Percentiles rank a stretch among this genome's conserved stretches.
These are phyloP conservation scores for Mesorhabditis spiculigera DNA, from an alignment of 2,888 invertebrate genomes.

Conservation along the genomic window DNA sequence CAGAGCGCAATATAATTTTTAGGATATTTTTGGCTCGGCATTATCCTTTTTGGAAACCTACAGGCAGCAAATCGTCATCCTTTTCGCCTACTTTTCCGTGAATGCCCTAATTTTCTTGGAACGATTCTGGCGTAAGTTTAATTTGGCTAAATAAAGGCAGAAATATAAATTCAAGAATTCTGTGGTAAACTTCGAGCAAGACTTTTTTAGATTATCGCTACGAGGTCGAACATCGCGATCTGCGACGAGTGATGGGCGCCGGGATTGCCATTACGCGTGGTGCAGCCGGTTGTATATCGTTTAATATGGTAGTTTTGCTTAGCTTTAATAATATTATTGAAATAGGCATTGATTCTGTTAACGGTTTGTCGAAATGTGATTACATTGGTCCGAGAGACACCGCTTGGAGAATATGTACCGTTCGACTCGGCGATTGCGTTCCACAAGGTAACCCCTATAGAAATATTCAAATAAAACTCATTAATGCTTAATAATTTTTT, in stretches of 20 bases:
- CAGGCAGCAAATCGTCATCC: conserved; percentile 84
- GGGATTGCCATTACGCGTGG: conserved; percentile 88
- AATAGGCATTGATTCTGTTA: conserved; percentile 78
- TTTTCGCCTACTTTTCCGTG: conserved; percentile 89
- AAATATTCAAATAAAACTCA: not conserved
- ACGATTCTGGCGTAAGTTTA: conserved; percentile 79
- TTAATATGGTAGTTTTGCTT: not conserved
- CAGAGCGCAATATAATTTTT: not conserved
- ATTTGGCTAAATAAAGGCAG: not conserved
- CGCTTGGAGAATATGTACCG: conserved; percentile 87
- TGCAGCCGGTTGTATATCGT: conserved; percentile 18
- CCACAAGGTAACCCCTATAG: conserved; percentile 69
- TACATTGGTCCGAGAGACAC: conserved; percentile 87
- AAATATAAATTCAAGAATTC: not conserved
- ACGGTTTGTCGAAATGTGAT: conserved; percentile 80
- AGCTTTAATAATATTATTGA: not conserved
- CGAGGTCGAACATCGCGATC: conserved; percentile 89
- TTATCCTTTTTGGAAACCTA: conserved; percentile 83
- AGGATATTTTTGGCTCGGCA: conserved; percentile 13
- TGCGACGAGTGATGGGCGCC: conserved; percentile 92
- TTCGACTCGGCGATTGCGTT: conserved; percentile 92
- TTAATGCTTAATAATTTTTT: not conserved
- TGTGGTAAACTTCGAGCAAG: conserved; percentile 6
- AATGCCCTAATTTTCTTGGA: conserved; percentile 90
- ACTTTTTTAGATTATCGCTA: conserved; percentile 78